phyloP scores from a whole-genome alignment of 2,113 vertebrate species.

The Cebus imitator region DNA sequence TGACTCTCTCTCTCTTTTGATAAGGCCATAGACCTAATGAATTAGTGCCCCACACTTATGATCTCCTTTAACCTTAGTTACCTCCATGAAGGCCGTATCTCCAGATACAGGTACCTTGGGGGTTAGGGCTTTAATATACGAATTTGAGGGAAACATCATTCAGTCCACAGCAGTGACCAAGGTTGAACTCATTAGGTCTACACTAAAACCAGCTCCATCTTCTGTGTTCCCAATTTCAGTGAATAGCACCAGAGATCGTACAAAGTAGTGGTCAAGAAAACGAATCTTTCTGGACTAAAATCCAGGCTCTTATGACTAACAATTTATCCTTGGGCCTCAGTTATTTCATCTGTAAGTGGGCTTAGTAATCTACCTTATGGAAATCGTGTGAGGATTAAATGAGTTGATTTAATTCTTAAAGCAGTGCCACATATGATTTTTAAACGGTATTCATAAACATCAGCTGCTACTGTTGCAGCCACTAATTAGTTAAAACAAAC shows the following conservation, averaged over 20 bases:
- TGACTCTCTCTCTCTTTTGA: background rate
- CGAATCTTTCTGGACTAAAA: background rate
- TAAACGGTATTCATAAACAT: background rate
- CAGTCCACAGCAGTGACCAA: background rate
- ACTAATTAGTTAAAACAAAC: background rate
- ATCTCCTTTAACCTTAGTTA: background rate
- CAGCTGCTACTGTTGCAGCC: background rate
- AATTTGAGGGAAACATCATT: background rate
- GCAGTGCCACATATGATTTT: background rate
- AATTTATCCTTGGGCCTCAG: background rate
- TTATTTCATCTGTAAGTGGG: background rate
- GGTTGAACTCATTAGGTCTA: background rate
- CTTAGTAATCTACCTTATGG: background rate
- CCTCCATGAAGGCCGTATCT: background rate
- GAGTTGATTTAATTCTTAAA: background rate
- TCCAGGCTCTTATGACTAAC: background rate
- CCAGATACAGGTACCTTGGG: background rate
- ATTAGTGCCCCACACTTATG: background rate
- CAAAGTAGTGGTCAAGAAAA: background rate
- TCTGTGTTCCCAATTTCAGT: background rate
- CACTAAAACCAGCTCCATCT: background rate
- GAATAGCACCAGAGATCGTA: background rate
- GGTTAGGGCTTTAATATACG: background rate
- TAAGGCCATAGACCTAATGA: background rate
- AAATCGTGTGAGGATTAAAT: background rate